These are phyloP conservation scores for Drosophila gaucha DNA, from an alignment of 2,888 invertebrate species.

Conservation along the genomic window DNA sequence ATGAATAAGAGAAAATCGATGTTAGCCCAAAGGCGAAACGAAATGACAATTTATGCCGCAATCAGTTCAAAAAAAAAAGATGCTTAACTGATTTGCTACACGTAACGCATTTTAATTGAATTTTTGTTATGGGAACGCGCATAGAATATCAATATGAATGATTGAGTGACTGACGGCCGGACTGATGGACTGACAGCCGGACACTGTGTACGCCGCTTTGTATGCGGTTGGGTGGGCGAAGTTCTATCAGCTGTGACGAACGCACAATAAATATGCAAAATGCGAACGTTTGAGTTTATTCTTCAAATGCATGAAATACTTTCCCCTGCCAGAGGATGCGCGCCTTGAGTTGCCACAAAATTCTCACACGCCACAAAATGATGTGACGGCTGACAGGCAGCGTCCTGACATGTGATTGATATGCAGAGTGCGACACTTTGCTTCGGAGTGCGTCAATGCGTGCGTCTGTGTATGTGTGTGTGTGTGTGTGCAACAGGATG, in stretches of 20 bases:
- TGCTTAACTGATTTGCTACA: constrained; percentile 69
- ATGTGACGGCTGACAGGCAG: constrained; percentile 71
- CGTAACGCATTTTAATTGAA: constrained; percentile 73
- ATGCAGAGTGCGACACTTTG: constrained; percentile 61
- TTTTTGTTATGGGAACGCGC: constrained; percentile 58
- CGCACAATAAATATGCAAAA: constrained; percentile 75
- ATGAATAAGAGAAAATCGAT: constrained; percentile 10
- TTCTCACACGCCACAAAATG: constrained; percentile 58
- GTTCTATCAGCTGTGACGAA: constrained; percentile 28
- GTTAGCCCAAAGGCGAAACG: not conserved
- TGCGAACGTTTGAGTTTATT: constrained; percentile 73
- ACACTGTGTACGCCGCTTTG: not conserved
- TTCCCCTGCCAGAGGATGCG: constrained; percentile 7
- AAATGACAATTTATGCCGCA: constrained; percentile 42
- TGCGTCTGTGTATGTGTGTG: not conserved
- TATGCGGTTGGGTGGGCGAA: not conserved
- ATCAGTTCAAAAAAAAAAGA: constrained; percentile 44
- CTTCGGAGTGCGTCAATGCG: constrained; percentile 8
- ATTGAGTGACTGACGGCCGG: constrained; percentile 22
- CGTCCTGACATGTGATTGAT: constrained; percentile 72
- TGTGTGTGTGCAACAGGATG: constrained; percentile 42
- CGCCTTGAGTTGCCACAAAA: constrained; percentile 40
- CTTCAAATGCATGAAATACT: constrained; percentile 45
- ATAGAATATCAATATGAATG: constrained; percentile 56
- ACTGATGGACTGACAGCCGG: constrained; percentile 24